Evolutionary conservation across 1,140 invertebrate genomes (phyloP), one percentile per base, ranked within the genome.

Genomic region (Akabosia matsudoensis): DNA sequence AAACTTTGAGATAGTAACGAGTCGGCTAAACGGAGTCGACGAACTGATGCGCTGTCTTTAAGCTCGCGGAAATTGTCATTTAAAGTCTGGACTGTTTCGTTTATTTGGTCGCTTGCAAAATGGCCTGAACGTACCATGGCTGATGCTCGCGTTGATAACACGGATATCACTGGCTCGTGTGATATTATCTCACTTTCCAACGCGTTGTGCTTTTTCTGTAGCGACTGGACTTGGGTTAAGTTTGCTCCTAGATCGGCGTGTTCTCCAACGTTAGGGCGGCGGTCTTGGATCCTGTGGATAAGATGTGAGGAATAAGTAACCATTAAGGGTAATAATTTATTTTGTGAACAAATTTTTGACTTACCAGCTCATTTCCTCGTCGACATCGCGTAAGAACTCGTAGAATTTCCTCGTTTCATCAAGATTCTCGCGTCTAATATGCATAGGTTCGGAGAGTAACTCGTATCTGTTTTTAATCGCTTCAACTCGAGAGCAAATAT

Each of bases 121-220:
- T 97, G 94, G 0, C 92, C 91, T 64, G 91, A 90, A n/a, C 91
- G 87, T 1, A 92, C 88, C 89, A 96, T 92, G 77, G 92, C 89
- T 3, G 90, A 87, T 0, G 92, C 93, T 73, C 93, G 87, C 3
- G 87, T 88, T 4, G 90, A 86, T 7, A 96, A 85, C 0, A 90
- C 89, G 14, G 88, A 85, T 1, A 96, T 90, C 0, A 95, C 88
- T 0, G 94, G 92, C 84, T 96, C 93, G 81, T 94, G 90, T 10
- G 91, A 91, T 33, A 89, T 86, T 13, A 97, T 86, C 85, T 97
- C 94, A 0, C 93, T 90, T 83, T 96, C 94, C 2, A 96, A 82
- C 0, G 90, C 90, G 79, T 93, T 90, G 85, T 99, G 97, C 85
- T 98, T 98, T 88, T 98, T 99, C 82, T 98, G 96, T 64, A 99